A percentile compares a stretch with the other conserved stretches of the same genome.
Conservation (phyloP, 2,797 vertebrate species). For the Choloepus didactylus region DNA sequence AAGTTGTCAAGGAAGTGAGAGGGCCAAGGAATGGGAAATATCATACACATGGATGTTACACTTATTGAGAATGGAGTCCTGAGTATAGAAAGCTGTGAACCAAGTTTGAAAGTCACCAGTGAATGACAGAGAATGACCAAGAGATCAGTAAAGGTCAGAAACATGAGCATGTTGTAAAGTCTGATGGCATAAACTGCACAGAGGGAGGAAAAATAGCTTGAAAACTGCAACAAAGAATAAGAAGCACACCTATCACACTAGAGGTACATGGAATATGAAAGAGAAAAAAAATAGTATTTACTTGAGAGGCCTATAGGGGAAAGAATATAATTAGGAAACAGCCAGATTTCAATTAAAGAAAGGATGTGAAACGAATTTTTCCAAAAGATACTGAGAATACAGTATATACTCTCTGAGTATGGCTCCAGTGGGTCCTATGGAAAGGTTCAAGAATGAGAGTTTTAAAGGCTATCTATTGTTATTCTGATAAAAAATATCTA, state of each 20-base stretch:
- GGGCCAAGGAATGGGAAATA: background rate
- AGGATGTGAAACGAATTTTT: background rate
- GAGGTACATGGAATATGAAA: background rate
- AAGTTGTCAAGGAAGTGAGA: background rate
- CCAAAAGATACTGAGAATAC: background rate
- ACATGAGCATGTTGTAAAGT: background rate
- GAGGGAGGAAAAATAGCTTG: background rate
- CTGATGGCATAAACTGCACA: background rate
- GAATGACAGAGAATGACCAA: constrained; percentile 2
- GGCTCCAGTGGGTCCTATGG: background rate
- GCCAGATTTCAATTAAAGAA: background rate
- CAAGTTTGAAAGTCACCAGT: background rate
- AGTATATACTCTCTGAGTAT: accelerated
- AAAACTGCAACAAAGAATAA: background rate
- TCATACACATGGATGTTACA: background rate
- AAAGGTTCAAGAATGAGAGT: background rate
- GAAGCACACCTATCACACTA: background rate
- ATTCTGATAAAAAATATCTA: background rate
- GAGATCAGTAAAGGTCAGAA: background rate
- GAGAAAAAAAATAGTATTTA: background rate
- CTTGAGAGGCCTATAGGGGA: background rate
- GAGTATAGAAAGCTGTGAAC: background rate
- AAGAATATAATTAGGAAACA: background rate
- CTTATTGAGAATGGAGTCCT: background rate
- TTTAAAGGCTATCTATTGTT: background rate